phyloP scores from a whole-genome alignment of 2,797 vertebrate species.

The Lateolabrax maculatus region DNA sequence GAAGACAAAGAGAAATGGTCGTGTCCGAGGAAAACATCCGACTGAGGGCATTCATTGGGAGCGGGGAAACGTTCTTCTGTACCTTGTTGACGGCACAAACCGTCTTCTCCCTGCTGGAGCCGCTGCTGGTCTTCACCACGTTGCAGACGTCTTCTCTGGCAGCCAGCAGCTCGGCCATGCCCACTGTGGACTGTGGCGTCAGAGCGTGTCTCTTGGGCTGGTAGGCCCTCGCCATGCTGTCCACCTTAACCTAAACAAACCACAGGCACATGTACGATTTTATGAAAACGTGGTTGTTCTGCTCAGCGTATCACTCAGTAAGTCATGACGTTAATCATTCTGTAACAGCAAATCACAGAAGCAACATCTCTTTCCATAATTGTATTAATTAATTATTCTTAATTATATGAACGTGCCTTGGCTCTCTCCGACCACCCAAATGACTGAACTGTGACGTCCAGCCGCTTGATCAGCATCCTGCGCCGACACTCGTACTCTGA shows the following conservation, averaged over 20 bases:
- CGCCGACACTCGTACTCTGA: conserved; percentile 95
- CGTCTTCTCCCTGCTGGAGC: conserved; percentile 89
- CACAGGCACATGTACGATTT: background rate
- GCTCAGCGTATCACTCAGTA: no score
- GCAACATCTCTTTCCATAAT: background rate
- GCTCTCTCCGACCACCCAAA: conserved; percentile 98
- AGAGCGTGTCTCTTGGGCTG: conserved; percentile 92
- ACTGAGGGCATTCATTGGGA: accelerated
- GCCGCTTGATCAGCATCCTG: conserved; percentile 95
- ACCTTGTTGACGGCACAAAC: conserved; percentile 96
- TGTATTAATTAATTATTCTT: no score
- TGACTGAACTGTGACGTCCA: conserved; percentile 97
- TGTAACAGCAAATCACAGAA: no score
- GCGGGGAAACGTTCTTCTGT: accelerated
- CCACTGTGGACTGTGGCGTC: conserved; percentile 85
- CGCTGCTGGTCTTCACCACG: conserved; percentile 95
- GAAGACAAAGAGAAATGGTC: accelerated
- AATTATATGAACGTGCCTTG: conserved; percentile 83
- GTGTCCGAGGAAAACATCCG: background rate
- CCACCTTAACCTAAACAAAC: conserved; percentile 88
- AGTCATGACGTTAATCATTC: background rate
- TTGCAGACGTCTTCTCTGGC: conserved; percentile 95
- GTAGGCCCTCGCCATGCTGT: conserved; percentile 94
- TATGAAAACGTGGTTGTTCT: no score
- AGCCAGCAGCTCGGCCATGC: conserved; percentile 91